phyloP scores from a whole-genome alignment of 1,140 invertebrate genomes.

The Cepaea nemoralis region DNA sequence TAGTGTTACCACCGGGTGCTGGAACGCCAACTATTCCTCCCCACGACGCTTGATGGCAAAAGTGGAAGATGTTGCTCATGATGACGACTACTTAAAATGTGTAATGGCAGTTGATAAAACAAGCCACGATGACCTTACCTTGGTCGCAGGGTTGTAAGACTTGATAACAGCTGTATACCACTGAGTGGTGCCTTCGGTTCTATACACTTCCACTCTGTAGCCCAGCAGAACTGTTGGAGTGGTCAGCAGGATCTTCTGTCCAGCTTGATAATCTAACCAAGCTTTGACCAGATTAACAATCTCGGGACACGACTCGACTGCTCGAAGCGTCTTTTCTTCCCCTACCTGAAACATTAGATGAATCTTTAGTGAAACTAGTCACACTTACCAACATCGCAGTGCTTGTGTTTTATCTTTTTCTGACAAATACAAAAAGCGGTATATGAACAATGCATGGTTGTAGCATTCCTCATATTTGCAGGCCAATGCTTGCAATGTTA shows the following conservation, averaged over 20 bases:
- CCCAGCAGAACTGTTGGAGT: slow-evolving; percentile 88
- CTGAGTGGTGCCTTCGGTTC: slow-evolving; percentile 87
- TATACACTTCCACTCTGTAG: slow-evolving; percentile 86
- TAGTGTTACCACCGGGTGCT: too few species aligned
- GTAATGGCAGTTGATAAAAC: neutral
- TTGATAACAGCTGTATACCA: slow-evolving; percentile 92
- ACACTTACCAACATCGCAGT: too few species aligned
- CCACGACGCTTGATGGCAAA: too few species aligned
- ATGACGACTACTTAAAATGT: neutral
- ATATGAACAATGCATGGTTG: too few species aligned
- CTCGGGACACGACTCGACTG: slow-evolving; percentile 73
- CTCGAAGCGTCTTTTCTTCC: slow-evolving; percentile 34
- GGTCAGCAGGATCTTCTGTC: slow-evolving; percentile 84
- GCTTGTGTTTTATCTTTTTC: too few species aligned
- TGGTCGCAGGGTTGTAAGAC: slow-evolving; percentile 86
- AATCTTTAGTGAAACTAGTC: too few species aligned
- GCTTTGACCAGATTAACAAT: slow-evolving; percentile 77
- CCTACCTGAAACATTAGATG: neutral
- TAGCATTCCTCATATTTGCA: too few species aligned
- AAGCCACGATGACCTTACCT: slow-evolving; percentile 75
- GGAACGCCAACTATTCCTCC: too few species aligned
- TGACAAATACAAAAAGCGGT: too few species aligned
- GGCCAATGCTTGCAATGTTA: too few species aligned
- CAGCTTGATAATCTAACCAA: slow-evolving; percentile 86
- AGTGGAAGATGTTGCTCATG: too few species aligned